Evolutionary conservation across 2,888 invertebrate species (phyloP).

Genomic region (Diadegma fenestrale): DNA sequence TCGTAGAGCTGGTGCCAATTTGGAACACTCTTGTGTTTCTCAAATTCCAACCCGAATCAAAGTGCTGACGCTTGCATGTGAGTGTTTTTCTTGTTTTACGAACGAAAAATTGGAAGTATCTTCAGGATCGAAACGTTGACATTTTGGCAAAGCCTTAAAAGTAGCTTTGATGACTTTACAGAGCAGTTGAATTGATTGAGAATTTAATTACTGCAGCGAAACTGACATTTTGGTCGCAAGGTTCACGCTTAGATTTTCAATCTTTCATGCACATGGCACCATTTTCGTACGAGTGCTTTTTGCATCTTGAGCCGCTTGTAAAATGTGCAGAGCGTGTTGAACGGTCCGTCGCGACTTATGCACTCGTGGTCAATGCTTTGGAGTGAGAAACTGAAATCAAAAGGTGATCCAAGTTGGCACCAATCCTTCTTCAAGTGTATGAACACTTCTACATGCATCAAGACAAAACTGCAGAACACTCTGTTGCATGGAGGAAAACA

Average conservation of each 20-base stretch:
- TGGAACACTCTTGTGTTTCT: not conserved
- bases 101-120: not conserved
- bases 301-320: not conserved
- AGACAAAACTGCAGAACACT: slow-evolving; percentile 25
- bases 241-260: not conserved
- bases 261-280: not conserved
- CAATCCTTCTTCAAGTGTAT: slow-evolving; percentile 15
- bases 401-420: slow-evolving; percentile 37
- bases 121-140: not conserved
- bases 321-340: not conserved
- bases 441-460: slow-evolving; percentile 11
- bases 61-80: not conserved
- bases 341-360: not conserved
- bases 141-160: not conserved
- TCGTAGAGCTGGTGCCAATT: slow-evolving; percentile 6
- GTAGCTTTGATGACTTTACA: not conserved
- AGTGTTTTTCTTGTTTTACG: too few relatives aligned
- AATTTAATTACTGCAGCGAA: too few relatives aligned
- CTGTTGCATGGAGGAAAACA: slow-evolving; percentile 59
- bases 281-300: not conserved
- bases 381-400: slow-evolving; percentile 2
- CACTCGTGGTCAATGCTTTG: not conserved
- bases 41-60: not conserved
- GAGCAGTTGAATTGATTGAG: not conserved
- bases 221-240: too few relatives aligned